phyloP scores from a whole-genome alignment of 2,888 invertebrate species.

The Brachylomia viminalis region DNA sequence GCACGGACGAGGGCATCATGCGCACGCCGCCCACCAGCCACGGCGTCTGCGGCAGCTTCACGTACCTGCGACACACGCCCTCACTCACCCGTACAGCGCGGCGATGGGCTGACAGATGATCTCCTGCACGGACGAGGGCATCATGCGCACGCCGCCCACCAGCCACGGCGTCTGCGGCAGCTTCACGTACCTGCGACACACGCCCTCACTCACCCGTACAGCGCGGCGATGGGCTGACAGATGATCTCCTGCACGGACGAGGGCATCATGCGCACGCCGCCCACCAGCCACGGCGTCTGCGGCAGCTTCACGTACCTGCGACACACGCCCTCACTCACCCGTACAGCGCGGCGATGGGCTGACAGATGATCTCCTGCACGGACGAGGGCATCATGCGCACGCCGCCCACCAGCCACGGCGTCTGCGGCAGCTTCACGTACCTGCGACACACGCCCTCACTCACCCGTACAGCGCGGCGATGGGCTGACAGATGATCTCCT shows the following conservation, averaged over 20 bases:
- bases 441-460: slow-evolving; percentile 65
- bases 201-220: slow-evolving; percentile 71
- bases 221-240: slow-evolving; percentile 91
- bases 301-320: slow-evolving; percentile 91
- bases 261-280: slow-evolving; percentile 94
- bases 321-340: slow-evolving; percentile 81
- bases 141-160: slow-evolving; percentile 94
- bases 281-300: slow-evolving; percentile 98
- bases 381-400: slow-evolving; percentile 95
- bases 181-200: slow-evolving; percentile 84
- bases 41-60: slow-evolving; percentile 98
- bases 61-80: slow-evolving; percentile 92
- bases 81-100: slow-evolving; percentile 84
- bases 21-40: slow-evolving; percentile 96
- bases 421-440: slow-evolving; percentile 95
- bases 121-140: slow-evolving; percentile 97
- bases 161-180: slow-evolving; percentile 99
- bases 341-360: slow-evolving; percentile 91
- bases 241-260: slow-evolving; percentile 98
- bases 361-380: slow-evolving; percentile 96
- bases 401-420: slow-evolving; percentile 97
- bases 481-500: slow-evolving; percentile 95
- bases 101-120: slow-evolving; percentile 93
- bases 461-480: slow-evolving; percentile 91
- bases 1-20: slow-evolving; percentile 96